Evolutionary conservation across 64 coral and sea anemone species (phyloP).

Genomic region (Trachythela sp.): DNA sequence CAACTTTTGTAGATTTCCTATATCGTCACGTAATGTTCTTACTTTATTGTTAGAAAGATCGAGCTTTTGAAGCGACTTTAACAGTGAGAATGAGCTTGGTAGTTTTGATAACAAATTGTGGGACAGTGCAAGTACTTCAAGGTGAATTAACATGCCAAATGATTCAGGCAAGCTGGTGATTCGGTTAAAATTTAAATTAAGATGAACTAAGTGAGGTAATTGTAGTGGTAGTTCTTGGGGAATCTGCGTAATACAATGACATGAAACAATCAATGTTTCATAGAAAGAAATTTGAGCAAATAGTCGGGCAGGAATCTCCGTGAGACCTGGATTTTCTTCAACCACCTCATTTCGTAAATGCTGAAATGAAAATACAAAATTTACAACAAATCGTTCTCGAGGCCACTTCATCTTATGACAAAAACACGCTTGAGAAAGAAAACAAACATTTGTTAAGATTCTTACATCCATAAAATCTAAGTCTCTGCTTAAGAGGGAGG

Average conservation of each 20-base stretch:
- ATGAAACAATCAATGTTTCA: constrained; percentile 78
- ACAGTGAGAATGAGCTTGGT: constrained; percentile 63
- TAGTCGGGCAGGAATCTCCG: background rate
- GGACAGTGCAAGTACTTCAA: constrained; percentile 71
- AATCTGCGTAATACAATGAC: constrained; percentile 63
- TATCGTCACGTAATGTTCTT: constrained; percentile 50
- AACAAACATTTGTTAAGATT: no score
- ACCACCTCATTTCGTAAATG: constrained; percentile 61
- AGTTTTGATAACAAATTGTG: constrained; percentile 76
- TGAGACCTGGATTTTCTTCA: constrained; percentile 25
- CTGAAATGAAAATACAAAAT: constrained; percentile 46
- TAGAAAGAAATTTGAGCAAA: constrained; percentile 71
- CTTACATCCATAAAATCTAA: no score
- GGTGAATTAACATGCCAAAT: constrained; percentile 85
- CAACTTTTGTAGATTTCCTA: constrained; percentile 66
- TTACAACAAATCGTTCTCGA: background rate
- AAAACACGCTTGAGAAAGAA: no score
- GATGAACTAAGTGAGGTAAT: constrained; percentile 74
- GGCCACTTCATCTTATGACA: no score
- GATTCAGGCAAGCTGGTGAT: constrained; percentile 77
- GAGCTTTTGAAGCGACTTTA: constrained; percentile 68
- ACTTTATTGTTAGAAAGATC: constrained; percentile 92
- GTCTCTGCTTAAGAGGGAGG: no score
- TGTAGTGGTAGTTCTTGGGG: constrained; percentile 74
- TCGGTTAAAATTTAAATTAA: constrained; percentile 85